Evolutionary conservation across 2,888 invertebrate genomes (phyloP), one percentile per base, ranked within the genome.

Genomic region (Sarcophaga subvicina): DNA sequence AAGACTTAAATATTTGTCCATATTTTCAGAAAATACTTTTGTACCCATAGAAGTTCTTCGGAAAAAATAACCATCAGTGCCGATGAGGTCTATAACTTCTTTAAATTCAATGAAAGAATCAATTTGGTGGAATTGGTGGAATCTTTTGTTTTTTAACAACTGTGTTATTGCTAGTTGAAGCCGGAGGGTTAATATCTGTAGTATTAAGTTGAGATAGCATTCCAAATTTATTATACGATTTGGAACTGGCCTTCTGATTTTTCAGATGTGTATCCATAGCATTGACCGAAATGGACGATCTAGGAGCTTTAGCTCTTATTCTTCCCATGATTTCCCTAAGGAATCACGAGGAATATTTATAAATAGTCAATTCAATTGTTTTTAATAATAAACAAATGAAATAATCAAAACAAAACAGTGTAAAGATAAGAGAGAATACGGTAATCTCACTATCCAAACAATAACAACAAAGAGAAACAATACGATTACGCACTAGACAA

Each of bases 331-430:
- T 62, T 20, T 62, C 62, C 62, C 62, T 62, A 62, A 62, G 2
- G 0, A 20, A 20, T 62, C 62, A 62, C 20, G 62, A 20, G 62
- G 62, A 4, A 62, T 20, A 62, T 27, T 27, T 27, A 27, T 27
- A 27, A 27, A 27, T 27, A 27, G 4, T 27, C 27, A 27, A 27
- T 27, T 62, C 22, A 22, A 22, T 22, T 22, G 22, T n/a, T 62
- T 62, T 62, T 62, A 62, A 62, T 62, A 62, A 62, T 62, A 62
- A 62, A 62, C 62, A 62, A 20, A 62, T 62, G 62, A 62, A 62
- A 62, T 62, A 62, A 62, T 62, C 62, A 62, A 62, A 62, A 62
- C 62, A 62, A 62, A 62, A 22, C 62, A 62, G 62, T 20, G 20
- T 62, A 20, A 62, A 20, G 20, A 62, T 62, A 62, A 62, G 62